phyloP scores from a whole-genome alignment of 2,113 vertebrate genomes.

The Carassius carassius region DNA sequence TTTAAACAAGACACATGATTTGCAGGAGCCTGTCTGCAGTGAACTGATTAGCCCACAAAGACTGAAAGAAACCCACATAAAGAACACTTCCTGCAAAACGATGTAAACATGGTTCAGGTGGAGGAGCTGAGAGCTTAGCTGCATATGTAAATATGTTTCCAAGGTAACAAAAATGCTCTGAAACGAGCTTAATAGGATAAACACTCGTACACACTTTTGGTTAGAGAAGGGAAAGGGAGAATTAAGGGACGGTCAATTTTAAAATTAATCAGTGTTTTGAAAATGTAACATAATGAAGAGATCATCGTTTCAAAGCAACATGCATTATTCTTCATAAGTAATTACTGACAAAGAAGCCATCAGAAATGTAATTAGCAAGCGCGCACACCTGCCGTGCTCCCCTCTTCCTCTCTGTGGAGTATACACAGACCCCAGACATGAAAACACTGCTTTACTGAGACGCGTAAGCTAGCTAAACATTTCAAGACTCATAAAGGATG shows the following conservation, averaged over 20 bases:
- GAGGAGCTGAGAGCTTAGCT: constrained; percentile 11
- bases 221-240: background rate
- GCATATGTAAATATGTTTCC: constrained; percentile 37
- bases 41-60: too few relatives aligned
- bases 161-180: constrained; percentile 40
- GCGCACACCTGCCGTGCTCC: constrained; percentile 52
- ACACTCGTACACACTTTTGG: background rate
- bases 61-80: too few relatives aligned
- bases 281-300: constrained; percentile 54
- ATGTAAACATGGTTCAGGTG: constrained; percentile 17
- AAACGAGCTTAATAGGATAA: constrained; percentile 39
- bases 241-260: constrained; percentile 35
- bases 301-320: constrained; percentile 48
- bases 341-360: constrained; percentile 51
- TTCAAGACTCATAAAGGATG: background rate
- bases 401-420: constrained; percentile 11
- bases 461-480: background rate
- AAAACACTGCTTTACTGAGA: constrained; percentile 25
- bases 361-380: constrained; percentile 51
- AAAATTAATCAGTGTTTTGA: constrained; percentile 55
- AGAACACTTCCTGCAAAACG: background rate
- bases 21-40: too few relatives aligned
- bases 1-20: too few relatives aligned
- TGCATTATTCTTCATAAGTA: constrained; percentile 57
- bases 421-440: constrained; percentile 28